Base-by-base conservation (phyloP, 2,113 vertebrate species). In the Cariama cristata region DNA sequence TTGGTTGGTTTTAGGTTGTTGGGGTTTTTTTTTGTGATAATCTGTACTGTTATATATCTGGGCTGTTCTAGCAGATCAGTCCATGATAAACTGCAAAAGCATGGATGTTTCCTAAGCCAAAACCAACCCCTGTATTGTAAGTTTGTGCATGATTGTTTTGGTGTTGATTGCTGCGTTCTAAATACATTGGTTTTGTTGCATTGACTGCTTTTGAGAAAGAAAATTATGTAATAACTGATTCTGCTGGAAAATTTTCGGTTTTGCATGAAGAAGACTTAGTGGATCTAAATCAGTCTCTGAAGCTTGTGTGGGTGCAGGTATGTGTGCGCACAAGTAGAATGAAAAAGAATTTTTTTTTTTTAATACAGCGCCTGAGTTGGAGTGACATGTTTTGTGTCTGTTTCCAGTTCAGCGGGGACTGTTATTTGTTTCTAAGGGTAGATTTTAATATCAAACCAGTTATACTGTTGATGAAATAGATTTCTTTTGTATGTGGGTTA, bases 291-390 rank as follows among this genome's bases (percentile, higher is more conserved):
- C 66, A 79, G 74, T 63, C 30, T 85, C 92, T 96, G 90, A 87
- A 86, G 86, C 75, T 90, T 96, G 68, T 95, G 88, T 97, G 95
- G 92, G 95, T 97, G 94, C 79, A 96, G 93, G 90, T 97, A 95
- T 90, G 96, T 97, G 91, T 85, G 90, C 0, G 7, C 86, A 88
- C 82, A 69, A 63, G 40, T 12, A 72, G 68, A 96, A 59, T 52
- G 35, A 49, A 68, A 72, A 81, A 56, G n/a, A 58, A 27, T 86
- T 23, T 63, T 76, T 79, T 75, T 94, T 84, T 80, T 72, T 50
- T 11, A 47, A 75, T 86, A 67, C 55, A 90, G 71, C 35, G 23
- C 62, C 80, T 96, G 84, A 90, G 86, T 96, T 96, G 79, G 88
- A 94, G 63, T 47, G 64, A 64, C 18, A 4, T 93, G 79, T 76